Evolutionary conservation across 2,113 vertebrate genomes (phyloP).

Genomic region (Pelusios castaneus): DNA sequence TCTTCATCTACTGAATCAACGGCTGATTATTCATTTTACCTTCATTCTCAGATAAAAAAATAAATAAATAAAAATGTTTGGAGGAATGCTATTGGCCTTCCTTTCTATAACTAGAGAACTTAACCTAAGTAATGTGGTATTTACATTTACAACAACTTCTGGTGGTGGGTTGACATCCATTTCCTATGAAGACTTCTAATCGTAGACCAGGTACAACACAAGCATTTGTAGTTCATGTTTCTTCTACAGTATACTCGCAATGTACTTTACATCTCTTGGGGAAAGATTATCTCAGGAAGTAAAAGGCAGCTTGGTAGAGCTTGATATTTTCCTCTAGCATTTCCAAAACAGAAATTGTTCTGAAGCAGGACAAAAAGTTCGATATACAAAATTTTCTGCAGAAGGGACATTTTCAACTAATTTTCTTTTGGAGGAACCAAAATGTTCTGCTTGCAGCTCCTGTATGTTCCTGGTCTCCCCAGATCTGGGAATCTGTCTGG

Average conservation of each 20-base stretch:
- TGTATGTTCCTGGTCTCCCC: background rate
- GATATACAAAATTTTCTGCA: background rate
- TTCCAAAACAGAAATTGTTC: background rate
- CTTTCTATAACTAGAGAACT: background rate
- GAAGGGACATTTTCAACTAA: background rate
- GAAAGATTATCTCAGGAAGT: background rate
- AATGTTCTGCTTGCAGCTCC: background rate
- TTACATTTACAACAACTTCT: background rate
- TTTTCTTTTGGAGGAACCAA: background rate
- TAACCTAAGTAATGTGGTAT: background rate
- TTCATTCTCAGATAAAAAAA: slow-evolving; percentile 3
- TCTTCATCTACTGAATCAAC: background rate
- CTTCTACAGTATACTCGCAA: background rate
- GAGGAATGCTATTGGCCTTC: background rate
- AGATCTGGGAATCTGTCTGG: background rate
- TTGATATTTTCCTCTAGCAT: background rate
- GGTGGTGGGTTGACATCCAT: background rate
- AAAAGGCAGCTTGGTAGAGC: background rate
- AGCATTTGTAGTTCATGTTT: background rate
- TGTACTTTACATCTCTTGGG: background rate
- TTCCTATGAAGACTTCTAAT: background rate
- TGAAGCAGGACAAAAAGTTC: background rate
- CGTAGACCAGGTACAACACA: background rate
- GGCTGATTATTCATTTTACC: slow-evolving; percentile 2
- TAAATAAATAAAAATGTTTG: background rate